Percentiles rank a stretch among this genome's conserved stretches.
phyloP scores from a whole-genome alignment of 2,797 vertebrate species.

The Gastrophryne carolinensis region DNA sequence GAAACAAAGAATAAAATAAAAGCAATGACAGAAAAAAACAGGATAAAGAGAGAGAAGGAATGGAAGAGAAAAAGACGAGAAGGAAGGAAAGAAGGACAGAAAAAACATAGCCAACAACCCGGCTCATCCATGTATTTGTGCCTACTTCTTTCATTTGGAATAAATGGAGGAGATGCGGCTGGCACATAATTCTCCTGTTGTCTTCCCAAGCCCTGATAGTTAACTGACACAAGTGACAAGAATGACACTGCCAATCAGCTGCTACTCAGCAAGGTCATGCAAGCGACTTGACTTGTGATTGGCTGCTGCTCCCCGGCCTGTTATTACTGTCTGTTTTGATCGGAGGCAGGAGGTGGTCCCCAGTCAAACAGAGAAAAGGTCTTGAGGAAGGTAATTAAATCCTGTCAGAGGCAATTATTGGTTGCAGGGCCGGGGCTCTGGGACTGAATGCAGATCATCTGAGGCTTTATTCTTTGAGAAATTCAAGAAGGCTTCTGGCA shows the following conservation, averaged over 20 bases:
- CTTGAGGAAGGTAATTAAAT: conserved; percentile 89
- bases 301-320: conserved; percentile 77
- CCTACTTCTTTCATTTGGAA: background rate
- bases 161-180: conserved; percentile 3
- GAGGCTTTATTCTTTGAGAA: conserved; percentile 77
- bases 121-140: background rate
- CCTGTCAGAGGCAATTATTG: conserved; percentile 87
- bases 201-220: conserved; percentile 57
- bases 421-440: conserved; percentile 79
- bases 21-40: too few relatives aligned
- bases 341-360: conserved; percentile 79
- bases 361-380: conserved; percentile 86
- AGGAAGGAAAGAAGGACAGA: too few relatives aligned
- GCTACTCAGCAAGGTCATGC: conserved; percentile 83
- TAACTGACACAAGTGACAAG: conserved; percentile 75
- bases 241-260: conserved; percentile 82
- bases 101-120: too few relatives aligned
- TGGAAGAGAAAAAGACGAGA: too few relatives aligned
- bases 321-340: conserved; percentile 84
- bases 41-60: too few relatives aligned
- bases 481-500: conserved; percentile 76
- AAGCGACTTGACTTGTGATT: conserved; percentile 71
- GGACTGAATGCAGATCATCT: conserved; percentile 84
- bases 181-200: conserved; percentile 21
- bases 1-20: too few relatives aligned